A percentile compares a stretch with the other conserved stretches of the same genome.
These are phyloP conservation scores for Melitaea cinxia DNA, from an alignment of 1,140 invertebrate species.

Conservation along the genomic window DNA sequence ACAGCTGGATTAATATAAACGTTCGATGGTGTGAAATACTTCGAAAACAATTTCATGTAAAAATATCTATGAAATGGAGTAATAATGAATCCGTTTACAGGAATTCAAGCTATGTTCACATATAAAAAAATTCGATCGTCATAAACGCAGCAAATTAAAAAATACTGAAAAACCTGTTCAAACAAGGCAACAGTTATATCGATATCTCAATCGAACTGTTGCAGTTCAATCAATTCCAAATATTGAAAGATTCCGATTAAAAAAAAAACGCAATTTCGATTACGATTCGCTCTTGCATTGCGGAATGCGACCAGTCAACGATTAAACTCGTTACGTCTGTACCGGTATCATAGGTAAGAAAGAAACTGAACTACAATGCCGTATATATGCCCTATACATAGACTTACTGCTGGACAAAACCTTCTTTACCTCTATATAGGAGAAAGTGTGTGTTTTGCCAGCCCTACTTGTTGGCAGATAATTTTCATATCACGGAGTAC, in stretches of 20 bases:
- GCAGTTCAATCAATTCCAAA: conserved; percentile 31
- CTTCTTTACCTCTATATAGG: too few relatives aligned
- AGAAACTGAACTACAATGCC: too few relatives aligned
- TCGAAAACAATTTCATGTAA: not conserved
- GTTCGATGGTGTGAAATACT: not conserved
- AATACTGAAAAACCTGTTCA: conserved; percentile 6
- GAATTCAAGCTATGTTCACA: not conserved
- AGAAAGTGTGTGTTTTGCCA: too few relatives aligned
- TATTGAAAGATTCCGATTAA: conserved; percentile 33
- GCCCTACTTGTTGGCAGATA: too few relatives aligned
- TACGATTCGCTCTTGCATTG: conserved; percentile 31
- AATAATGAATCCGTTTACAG: not conserved
- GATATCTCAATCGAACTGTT: conserved; percentile 20
- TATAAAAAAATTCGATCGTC: not conserved
- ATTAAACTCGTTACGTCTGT: conserved; percentile 28
- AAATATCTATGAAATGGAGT: too few relatives aligned
- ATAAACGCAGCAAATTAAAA: not conserved
- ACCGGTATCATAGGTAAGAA: too few relatives aligned
- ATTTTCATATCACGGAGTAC: too few relatives aligned
- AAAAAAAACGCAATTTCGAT: conserved; percentile 39
- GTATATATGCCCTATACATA: too few relatives aligned
- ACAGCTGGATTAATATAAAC: not conserved
- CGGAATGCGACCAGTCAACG: conserved; percentile 26
- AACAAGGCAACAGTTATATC: conserved; percentile 15
- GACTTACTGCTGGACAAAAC: too few relatives aligned